Conservation (phyloP, 2,113 vertebrate genomes). For the Tyrannus savana region DNA sequence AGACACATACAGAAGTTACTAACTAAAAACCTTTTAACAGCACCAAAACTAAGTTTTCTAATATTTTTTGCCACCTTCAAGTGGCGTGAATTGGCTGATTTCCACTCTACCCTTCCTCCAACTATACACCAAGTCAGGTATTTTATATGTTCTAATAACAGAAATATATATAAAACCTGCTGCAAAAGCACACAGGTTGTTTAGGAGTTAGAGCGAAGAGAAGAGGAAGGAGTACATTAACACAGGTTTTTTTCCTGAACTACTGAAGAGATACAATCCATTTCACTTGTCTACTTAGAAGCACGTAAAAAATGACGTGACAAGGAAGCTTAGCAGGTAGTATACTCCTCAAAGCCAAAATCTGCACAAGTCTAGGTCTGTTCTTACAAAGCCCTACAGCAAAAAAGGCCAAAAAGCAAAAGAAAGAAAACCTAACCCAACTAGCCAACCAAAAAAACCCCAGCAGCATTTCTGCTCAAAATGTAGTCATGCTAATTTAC, state of each 20-base stretch:
- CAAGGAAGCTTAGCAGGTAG: neutral
- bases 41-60: neutral
- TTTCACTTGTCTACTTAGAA: neutral
- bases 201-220: neutral
- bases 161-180: neutral
- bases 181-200: neutral
- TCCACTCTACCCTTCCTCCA: neutral
- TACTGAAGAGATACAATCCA: neutral
- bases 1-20: neutral
- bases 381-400: neutral
- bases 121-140: neutral
- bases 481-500: neutral
- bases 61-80: neutral
- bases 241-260: neutral
- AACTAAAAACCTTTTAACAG: neutral
- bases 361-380: neutral
- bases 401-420: neutral
- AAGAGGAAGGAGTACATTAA: neutral
- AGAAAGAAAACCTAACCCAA: neutral
- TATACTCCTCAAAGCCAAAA: neutral
- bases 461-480: constrained; percentile 2
- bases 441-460: neutral
- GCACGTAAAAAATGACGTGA: neutral
- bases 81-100: neutral
- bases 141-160: neutral